Base-by-base conservation (phyloP, 2,888 invertebrate species). In the Andrena haemorrhoa region DNA sequence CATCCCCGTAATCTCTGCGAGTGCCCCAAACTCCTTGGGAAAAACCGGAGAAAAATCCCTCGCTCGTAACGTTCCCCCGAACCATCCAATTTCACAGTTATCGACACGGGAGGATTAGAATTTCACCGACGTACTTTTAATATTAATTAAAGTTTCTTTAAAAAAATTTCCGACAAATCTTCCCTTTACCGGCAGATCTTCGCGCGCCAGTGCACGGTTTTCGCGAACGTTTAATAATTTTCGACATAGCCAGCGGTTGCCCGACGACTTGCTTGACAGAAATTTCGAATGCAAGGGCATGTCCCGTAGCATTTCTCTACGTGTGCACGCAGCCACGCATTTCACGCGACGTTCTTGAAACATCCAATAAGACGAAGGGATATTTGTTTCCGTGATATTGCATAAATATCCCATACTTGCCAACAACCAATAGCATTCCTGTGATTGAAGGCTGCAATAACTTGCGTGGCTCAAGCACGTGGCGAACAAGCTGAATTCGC, bases 381-480 rank as follows among this genome's bases (percentile, higher is more conserved):
- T 16, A 2, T 75, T 71, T 66, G 16, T 26, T 20, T 20, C 20
- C 53, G 66, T 61, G 66, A 61, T 33, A 33, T 71, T 51, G 66
- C 69, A 69, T 70, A 78, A 78, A 74, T 53, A 47, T 12, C 2
- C 3, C 41, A 23, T 58, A 60, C 53, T 60, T 35, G 26, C 29
- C 20, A n/a, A 49, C 20, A 60, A 33, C 23, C 3, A 16, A 16
- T 20, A 16, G 16, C 47, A 70, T 66, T 49, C 23, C n/a, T 23
- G 20, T 53, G 26, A 12, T 33, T 8, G 33, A 35, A 31, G 41
- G n/a, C 23, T 60, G 8, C 20, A 35, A 51, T 5, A 29, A 70
- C 51, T 35, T 12, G 64, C 69, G 10, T 10, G 10, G 26, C 26
- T 0, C 12, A 56, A 26, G 4, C 26, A 56, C 49, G 20, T 5